These are phyloP conservation scores for Ceyx cyanopectus DNA, from an alignment of 2,113 vertebrate genomes.

Conservation along the genomic window DNA sequence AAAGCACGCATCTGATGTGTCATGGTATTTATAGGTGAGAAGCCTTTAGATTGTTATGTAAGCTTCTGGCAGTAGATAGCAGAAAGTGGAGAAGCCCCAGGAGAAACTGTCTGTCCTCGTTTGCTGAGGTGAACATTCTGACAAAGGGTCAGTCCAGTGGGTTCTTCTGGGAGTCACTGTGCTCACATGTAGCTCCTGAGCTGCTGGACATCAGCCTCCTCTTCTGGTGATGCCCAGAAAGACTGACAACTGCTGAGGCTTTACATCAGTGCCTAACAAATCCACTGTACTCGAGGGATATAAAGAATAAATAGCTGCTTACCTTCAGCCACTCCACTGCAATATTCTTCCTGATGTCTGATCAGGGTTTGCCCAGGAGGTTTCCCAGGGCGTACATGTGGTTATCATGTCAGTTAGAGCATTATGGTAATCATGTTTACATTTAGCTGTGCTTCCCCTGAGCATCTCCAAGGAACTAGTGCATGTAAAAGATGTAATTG, in stretches of 20 bases:
- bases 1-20: not conserved
- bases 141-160: not conserved
- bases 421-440: not conserved
- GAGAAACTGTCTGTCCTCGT: not conserved
- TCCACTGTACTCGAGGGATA: not conserved
- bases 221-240: not conserved
- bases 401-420: not conserved
- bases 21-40: not conserved
- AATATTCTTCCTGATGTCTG: not conserved
- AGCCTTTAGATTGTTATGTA: not conserved
- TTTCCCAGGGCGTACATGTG: not conserved
- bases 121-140: not conserved
- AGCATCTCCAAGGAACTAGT: not conserved
- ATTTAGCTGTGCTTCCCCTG: not conserved
- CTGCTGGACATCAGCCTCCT: not conserved
- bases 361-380: not conserved
- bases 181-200: not conserved
- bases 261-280: not conserved
- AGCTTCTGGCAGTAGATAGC: not conserved
- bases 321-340: not conserved
- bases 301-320: not conserved
- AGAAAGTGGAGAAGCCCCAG: not conserved
- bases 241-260: not conserved
- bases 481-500: not conserved
- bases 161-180: not conserved